Base-by-base conservation (phyloP, 2,888 invertebrate species). In the Troides helena region DNA sequence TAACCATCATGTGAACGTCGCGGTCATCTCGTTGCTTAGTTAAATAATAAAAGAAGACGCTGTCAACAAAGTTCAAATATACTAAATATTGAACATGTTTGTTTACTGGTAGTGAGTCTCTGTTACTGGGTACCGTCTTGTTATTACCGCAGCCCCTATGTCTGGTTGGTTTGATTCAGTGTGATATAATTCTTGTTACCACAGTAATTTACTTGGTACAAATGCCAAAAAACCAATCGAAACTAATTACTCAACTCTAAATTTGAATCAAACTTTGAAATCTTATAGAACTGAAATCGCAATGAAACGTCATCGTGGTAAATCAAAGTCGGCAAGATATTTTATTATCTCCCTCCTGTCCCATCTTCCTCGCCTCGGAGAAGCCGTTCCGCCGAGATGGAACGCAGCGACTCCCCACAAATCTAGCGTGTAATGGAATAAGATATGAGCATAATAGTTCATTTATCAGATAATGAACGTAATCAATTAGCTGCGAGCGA, bases 401-500 rank as follows among this genome's bases (percentile, higher is more conserved):
- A 63, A 63, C 63, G 59, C 39, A 21, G n/a, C 23, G 53, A 43
- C n/a, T 60, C 21, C 30, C 25, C 60, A 70, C 70, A 70, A 70
- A 70, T 64, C 57, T 61, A 67, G 57, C 61, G 56, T 64, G 66
- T 63, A 70, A 70, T 69, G 66, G 69, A 36, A 59, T 66, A 62
- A 62, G 67, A 46, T 67, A 63, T 67, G 57, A 67, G 56, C 57
- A 57, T 67, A 67, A 70, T 60, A 62, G 62, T 67, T 67, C 50
- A 72, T 71, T 71, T 69, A 69, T 67, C 60, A 68, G 60, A 58
- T 71, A 69, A 71, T 71, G 62, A 71, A 71, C 36, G 69, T 69
- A 72, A 72, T 69, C 66, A 65, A 71, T 71, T 68, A 71, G 46
- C 46, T 59, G 30, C 60, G 56, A 67, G 63, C 59, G 10, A 57